Base-by-base conservation (phyloP, 2,113 vertebrate species). In the Esox niger region DNA sequence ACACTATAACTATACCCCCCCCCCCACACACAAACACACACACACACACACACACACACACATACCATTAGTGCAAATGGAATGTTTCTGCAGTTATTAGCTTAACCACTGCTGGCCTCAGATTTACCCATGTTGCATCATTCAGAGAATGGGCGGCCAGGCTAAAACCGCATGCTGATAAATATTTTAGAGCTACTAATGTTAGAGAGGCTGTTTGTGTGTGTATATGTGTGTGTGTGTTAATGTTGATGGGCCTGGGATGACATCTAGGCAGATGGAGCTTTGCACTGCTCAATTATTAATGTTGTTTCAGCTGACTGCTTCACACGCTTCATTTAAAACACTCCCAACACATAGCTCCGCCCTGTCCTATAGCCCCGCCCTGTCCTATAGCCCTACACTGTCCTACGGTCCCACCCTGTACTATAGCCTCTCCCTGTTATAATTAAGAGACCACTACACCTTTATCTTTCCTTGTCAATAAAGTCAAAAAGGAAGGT, bases 201-300 rank as follows among this genome's bases (percentile, higher is more conserved):
- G 85, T 82, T 79, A 80, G 75, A 74, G 3, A 15, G 35, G 11
- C 11, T 43, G 38, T 43, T 43, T 43, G 38, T 43, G 38, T 43
- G 5, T 43, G 35, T 43, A 15, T 17, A 15, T 17, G 38, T 43
- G 35, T 43, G 35, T 38, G 15, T 43, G 38, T 43, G 13, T 43
- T 15, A 15, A 43, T 17, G 38, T 4, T 43, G 38, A 43, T 43
- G 38, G 38, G 38, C 15, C 38, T 43, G 38, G 77, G 89, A 61
- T 87, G 90, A 92, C 93, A 91, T 88, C 88, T 87, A 74, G 79
- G 82, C 76, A 86, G 83, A 88, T 75, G 67, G 84, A 87, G 86
- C 84, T 92, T 92, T 91, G 88, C 87, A 69, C 64, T 74, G 77
- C 79, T 94, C 78, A 94, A 95, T 95, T 93, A 94, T 93, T 94